Conservation (phyloP, 2,113 vertebrate species). For the Calcarius ornatus region DNA sequence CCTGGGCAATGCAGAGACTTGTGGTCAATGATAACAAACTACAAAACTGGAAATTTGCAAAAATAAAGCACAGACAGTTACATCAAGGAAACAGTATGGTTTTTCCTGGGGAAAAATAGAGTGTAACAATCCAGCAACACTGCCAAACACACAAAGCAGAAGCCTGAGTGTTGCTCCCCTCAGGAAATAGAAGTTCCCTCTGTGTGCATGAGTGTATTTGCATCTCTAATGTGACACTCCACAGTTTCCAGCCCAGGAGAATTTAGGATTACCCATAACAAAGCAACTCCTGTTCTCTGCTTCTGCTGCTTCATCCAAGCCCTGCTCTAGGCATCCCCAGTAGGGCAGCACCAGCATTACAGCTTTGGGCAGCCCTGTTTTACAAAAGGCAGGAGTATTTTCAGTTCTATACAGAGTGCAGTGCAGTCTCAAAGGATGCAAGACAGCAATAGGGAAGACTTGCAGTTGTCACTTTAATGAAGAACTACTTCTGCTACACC, state of each 20-base stretch:
- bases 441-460: neutral
- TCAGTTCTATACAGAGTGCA: neutral
- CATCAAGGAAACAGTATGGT: neutral
- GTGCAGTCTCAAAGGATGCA: neutral
- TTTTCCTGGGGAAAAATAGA: neutral
- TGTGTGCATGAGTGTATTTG: rapidly evolving
- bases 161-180: neutral
- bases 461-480: neutral
- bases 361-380: neutral
- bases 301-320: neutral
- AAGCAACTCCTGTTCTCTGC: neutral
- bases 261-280: neutral
- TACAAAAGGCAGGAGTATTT: neutral
- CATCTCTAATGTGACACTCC: neutral
- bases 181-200: neutral
- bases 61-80: neutral
- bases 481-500: neutral
- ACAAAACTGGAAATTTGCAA: neutral
- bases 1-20: neutral
- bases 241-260: neutral
- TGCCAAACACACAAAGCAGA: neutral
- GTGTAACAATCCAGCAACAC: neutral
- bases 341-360: rapidly evolving
- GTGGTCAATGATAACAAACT: neutral
- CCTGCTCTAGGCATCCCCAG: rapidly evolving